A percentile compares a stretch with the other conserved stretches of the same genome.
Evolutionary conservation across 2,888 invertebrate species (phyloP).

Genomic region (Philhelius pedissequus): DNA sequence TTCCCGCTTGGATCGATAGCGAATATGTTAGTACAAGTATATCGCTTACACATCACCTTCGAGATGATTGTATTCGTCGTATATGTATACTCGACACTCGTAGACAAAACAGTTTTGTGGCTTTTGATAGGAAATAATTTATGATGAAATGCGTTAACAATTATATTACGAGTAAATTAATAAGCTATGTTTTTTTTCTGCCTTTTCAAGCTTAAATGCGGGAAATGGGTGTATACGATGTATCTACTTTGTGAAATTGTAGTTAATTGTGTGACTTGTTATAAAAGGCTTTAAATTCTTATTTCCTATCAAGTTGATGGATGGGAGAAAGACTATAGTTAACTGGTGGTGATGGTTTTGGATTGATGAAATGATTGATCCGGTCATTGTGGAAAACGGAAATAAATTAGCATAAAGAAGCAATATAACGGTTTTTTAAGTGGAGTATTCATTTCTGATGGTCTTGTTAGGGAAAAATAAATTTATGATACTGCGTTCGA

Average conservation of each 20-base stretch:
- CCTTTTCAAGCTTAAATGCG: neutral
- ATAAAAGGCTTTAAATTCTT: slow-evolving; percentile 30
- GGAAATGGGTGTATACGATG: neutral
- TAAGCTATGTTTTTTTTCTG: neutral
- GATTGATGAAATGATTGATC: neutral
- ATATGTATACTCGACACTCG: neutral
- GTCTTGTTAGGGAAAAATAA: too few relatives aligned
- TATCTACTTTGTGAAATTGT: neutral
- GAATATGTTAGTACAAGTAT: neutral
- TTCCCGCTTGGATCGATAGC: slow-evolving; percentile 26
- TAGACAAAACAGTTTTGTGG: neutral
- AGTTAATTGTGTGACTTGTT: slow-evolving; percentile 34
- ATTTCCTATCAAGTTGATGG: slow-evolving; percentile 58
- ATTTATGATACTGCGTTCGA: too few relatives aligned
- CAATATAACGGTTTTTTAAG: neutral
- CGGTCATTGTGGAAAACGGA: neutral
- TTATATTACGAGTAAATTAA: slow-evolving; percentile 43
- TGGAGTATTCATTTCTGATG: neutral
- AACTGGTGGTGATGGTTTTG: neutral
- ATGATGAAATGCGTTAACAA: slow-evolving; percentile 15
- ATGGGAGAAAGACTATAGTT: neutral
- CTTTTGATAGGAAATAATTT: slow-evolving; percentile 9
- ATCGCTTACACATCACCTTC: slow-evolving; percentile 32
- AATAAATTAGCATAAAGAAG: too few relatives aligned
- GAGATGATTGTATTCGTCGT: slow-evolving; percentile 21